Base-by-base conservation (phyloP, 2,888 invertebrate genomes). In the Pyrgus malvae region DNA sequence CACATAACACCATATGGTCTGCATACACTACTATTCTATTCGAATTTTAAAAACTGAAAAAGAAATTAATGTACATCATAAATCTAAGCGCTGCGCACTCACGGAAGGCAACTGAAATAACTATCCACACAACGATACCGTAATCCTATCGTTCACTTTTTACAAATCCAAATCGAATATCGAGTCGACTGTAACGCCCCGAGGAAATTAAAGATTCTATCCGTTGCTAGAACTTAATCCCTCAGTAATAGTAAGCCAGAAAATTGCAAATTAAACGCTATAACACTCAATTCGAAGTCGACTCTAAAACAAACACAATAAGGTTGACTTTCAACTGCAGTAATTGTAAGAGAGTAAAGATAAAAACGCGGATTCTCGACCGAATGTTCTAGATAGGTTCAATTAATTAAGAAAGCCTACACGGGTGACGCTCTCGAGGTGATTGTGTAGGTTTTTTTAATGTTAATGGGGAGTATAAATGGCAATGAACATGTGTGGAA, bases 191-290 rank as follows among this genome's bases (percentile, higher is more conserved):
- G 79, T 69, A 75, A 77, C 78, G 78, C 81, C 79, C 83, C 65
- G 69, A 86, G 87, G 87, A 88, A 88, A 89, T 88, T 87, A 87
- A 86, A 89, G 86, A 88, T 88, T 88, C 85, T 85, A 82, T 84
- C 83, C 83, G 74, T 67, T 64, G 74, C 79, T 78, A 81, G 79
- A 75, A 78, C 83, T 86, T 85, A 87, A 88, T 87, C 83, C 78
- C 76, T 63, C 70, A 63, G 78, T 79, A 83, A 83, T 80, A 83
- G 80, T 86, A 81, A 80, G 78, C 77, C 78, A 74, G 85, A 83
- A 85, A 84, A 87, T 88, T 86, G 87, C 83, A 87, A 87, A 88
- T 89, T 87, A 87, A 86, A 83, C 73, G 68, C 54, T 64, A 11
- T 14, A 6, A 6, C n/a, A 2, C 2, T 29, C 1, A 17, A 27